Base-by-base conservation (phyloP, 2,113 vertebrate species). In the Hydrolagus affinis region DNA sequence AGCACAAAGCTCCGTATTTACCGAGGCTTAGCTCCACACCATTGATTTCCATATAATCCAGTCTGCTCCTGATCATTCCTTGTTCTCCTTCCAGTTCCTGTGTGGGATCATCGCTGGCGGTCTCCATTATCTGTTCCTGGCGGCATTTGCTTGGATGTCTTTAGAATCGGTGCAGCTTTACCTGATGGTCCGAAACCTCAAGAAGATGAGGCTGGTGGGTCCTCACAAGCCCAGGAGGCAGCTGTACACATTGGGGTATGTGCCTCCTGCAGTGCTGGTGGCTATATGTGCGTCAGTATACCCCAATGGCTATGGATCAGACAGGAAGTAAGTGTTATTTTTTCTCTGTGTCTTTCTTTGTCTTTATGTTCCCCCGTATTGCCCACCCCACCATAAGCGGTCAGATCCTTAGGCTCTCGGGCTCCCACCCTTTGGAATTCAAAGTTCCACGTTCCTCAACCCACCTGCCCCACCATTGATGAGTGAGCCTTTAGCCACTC, bases 61-160 rank as follows among this genome's bases (percentile, higher is more conserved):
- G 21, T 23, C 21, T 23, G 2, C 23, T 21, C 9, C 4, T 17
- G 21, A 2, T 70, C 19, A 70, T 77, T 86, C 17, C 77, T 32
- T 64, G 88, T 0, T 19, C 21, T 19, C 21, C 28, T 8, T 57
- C 3, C 25, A 92, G 91, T 12, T 60, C 8, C 80, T 90, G 66
- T 92, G 91, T 11, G 85, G 89, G 0, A 0, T 88, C 80, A 70
- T 89, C 0, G 90, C 90, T 0, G 90, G 88, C 0, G 4, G 57
- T 0, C 23, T 93, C 59, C 90, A 93, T 10, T 92, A 89, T 69
- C 85, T 92, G 19, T 92, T 91, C 85, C 30, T 92, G 87, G 90
- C 89, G 3, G 17, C 90, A n/a, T 93, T 93, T 83, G 76, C 86
- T 66, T 93, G 92, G 92, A 92, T 92, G 91, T 23, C 91, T 21